phyloP scores from a whole-genome alignment of 2,113 vertebrate genomes.

The Callipepla californica region DNA sequence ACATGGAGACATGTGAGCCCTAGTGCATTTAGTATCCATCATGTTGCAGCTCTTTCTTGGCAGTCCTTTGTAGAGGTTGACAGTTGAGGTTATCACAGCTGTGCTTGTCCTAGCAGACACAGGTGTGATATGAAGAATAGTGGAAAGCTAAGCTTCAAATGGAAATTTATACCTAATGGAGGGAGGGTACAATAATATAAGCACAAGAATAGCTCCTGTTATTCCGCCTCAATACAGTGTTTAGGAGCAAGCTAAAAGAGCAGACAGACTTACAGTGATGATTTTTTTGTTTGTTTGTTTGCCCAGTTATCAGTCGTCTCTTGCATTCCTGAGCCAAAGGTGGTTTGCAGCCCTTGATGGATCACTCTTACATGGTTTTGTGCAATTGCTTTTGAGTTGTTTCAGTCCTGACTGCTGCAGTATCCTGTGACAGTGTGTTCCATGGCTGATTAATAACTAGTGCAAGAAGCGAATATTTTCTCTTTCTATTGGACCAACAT shows the following conservation, averaged over 20 bases:
- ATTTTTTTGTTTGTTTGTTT: background rate
- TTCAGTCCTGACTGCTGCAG: background rate
- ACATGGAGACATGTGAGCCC: background rate
- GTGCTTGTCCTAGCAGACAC: background rate
- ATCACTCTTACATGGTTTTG: background rate
- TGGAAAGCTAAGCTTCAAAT: background rate
- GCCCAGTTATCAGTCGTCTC: background rate
- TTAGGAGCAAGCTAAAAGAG: background rate
- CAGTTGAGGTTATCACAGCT: background rate
- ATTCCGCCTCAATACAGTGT: background rate
- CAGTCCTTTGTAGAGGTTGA: background rate
- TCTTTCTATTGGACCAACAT: background rate
- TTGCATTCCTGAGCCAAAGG: background rate
- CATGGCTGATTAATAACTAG: background rate
- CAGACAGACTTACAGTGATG: background rate
- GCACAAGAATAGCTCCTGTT: background rate
- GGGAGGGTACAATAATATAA: background rate
- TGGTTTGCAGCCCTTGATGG: background rate
- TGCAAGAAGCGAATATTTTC: background rate
- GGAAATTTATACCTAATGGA: background rate
- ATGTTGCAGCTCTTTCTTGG: background rate
- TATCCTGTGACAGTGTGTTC: background rate
- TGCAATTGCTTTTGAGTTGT: background rate
- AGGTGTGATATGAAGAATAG: background rate
- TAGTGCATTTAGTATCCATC: accelerated